These are phyloP conservation scores for Tyrannus savana DNA, from an alignment of 2,113 vertebrate species.

Conservation along the genomic window DNA sequence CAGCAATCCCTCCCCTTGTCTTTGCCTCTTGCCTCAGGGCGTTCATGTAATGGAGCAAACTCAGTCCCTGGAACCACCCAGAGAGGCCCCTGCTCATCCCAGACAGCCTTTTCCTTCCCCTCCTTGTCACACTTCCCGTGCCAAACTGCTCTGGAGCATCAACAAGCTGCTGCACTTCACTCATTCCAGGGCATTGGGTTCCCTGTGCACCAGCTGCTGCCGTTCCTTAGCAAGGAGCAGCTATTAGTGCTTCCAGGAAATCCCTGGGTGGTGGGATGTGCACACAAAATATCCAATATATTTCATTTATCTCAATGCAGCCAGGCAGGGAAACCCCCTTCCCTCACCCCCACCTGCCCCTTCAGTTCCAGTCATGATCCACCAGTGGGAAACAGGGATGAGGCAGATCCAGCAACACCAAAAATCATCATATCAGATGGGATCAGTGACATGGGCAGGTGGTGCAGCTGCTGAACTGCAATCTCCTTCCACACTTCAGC, in stretches of 20 bases:
- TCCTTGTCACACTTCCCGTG: fast-evolving
- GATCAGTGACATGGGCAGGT: too few species aligned
- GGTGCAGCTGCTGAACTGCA: too few species aligned
- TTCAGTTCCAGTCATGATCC: neutral
- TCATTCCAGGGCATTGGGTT: fast-evolving
- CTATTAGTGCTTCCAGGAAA: neutral
- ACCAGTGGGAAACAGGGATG: fast-evolving
- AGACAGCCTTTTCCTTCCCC: neutral
- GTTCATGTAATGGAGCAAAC: fast-evolving
- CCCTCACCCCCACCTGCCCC: neutral
- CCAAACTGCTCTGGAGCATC: neutral
- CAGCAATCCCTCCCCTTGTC: neutral
- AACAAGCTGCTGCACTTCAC: neutral
- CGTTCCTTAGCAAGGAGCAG: neutral
- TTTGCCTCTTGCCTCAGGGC: neutral
- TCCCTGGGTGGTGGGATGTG: neutral
- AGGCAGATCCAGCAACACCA: neutral
- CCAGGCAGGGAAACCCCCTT: neutral
- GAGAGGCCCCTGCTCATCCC: neutral
- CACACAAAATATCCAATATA: neutral
- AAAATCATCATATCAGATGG: neutral
- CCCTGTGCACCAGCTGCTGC: neutral
- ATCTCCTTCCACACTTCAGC: too few species aligned
- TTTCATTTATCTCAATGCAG: fast-evolving
- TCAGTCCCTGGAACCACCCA: neutral